Percentiles rank a stretch among this genome's conserved stretches.
Conservation (phyloP, 2,113 vertebrate species). For the Hippocampus zosterae region DNA sequence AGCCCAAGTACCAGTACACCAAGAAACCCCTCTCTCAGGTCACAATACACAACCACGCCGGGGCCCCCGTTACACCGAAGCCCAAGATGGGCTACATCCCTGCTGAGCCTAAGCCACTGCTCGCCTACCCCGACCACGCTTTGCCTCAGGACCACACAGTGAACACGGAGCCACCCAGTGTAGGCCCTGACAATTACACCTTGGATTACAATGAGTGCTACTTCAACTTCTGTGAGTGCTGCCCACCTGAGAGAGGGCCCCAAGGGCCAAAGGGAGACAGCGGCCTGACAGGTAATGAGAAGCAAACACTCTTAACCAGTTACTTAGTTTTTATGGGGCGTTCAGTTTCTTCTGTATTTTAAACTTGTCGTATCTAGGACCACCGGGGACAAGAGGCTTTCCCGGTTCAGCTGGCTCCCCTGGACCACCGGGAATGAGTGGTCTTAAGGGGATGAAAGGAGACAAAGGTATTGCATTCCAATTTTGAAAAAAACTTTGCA, state of each 20-base stretch:
- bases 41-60: slow-evolving; percentile 45
- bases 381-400: slow-evolving; percentile 79
- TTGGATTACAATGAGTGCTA: slow-evolving; percentile 83
- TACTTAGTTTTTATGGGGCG: not conserved
- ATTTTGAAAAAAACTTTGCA: not conserved
- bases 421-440: slow-evolving; percentile 74
- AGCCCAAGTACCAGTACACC: slow-evolving; percentile 78
- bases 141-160: slow-evolving; percentile 48
- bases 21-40: slow-evolving; percentile 75
- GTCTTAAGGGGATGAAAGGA: slow-evolving; percentile 77
- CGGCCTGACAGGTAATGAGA: slow-evolving; percentile 78
- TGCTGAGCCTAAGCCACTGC: slow-evolving; percentile 34
- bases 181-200: slow-evolving; percentile 78
- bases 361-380: slow-evolving; percentile 64
- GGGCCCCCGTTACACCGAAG: slow-evolving; percentile 50
- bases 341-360: slow-evolving; percentile 12
- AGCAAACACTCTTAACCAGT: not conserved
- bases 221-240: slow-evolving; percentile 94
- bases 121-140: slow-evolving; percentile 21
- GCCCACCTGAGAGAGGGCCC: slow-evolving; percentile 72
- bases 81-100: slow-evolving; percentile 42
- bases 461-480: slow-evolving; percentile 75
- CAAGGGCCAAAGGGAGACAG: slow-evolving; percentile 77
- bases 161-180: slow-evolving; percentile 65
- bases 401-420: slow-evolving; percentile 67